Evolutionary conservation across 2,113 vertebrate species (phyloP), one percentile per base, ranked within the genome.

Genomic region (Mellivora capensis): DNA sequence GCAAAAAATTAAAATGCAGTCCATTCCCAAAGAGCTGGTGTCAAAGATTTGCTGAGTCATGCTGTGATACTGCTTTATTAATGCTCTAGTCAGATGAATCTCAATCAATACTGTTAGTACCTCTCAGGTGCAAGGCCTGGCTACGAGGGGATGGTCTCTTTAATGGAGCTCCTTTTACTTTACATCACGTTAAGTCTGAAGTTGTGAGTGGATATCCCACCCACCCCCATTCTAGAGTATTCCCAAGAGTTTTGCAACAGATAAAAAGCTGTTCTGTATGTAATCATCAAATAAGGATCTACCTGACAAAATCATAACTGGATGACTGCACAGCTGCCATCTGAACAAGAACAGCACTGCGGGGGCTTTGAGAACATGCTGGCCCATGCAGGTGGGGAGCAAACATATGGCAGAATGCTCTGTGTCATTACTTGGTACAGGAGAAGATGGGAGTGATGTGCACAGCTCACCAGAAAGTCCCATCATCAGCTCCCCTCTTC

Each of bases 381-480:
- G 92, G 52, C 37, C 21, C 1, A 0, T 52, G 57, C 8, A 64
- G 10, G 27, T 29, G 3, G 42, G 2, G 1, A 49, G 49, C 4
- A 17, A 59, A 81, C 2, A 20, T 5, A 12, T 0, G 80, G 62
- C 2, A 37, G 13, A 31, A 15, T 25, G 12, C 18, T 3, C 15
- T 4, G 0, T 1, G 3, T 54, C 47, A 31, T n/a, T 4, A 3
- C 14, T 7, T 31, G 29, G 37, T 7, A 31, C 2, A 1, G 4
- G 13, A 64, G 34, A 93, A 31, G 25, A 54, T 17, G 54, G 6
- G 11, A 20, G 39, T 12, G 25, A 71, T 3, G 6, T 15, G 13
- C 14, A 17, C 0, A 5, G 15, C 15, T 80, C 39, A 69, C 21
- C 31, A 69, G 57, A 84, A 71, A 91, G 20, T 9, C 25, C 21